phyloP scores from a whole-genome alignment of 2,888 invertebrate genomes.

The Vannuccia rotundouncinata region DNA sequence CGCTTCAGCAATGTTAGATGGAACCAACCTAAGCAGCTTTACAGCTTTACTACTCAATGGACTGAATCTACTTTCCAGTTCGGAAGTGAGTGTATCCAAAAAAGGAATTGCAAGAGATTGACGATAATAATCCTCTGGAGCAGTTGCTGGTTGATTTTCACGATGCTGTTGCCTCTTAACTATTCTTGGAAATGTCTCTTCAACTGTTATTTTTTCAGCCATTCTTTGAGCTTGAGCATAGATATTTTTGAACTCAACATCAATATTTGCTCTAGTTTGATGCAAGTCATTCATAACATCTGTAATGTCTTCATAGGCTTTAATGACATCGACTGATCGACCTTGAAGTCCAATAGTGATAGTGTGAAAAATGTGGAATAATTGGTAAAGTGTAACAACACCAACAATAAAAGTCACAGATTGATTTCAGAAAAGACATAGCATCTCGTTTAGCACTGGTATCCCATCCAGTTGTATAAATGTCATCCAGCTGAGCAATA shows the following conservation, averaged over 20 bases:
- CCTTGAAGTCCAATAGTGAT: slow-evolving; percentile 33
- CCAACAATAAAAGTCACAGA: slow-evolving; percentile 29
- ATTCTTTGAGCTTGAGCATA: slow-evolving; percentile 32
- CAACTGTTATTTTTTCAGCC: slow-evolving; percentile 30
- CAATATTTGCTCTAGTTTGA: slow-evolving; percentile 11
- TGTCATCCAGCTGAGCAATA: slow-evolving; percentile 7
- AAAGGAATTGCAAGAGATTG: not conserved
- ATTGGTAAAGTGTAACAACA: slow-evolving; percentile 31
- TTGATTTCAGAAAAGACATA: not conserved
- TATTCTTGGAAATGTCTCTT: slow-evolving; percentile 9
- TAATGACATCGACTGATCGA: not conserved
- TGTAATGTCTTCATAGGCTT: slow-evolving; percentile 19
- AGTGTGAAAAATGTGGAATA: slow-evolving; percentile 20
- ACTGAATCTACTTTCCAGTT: not conserved
- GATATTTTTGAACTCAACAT: slow-evolving; percentile 31
- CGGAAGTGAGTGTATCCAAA: slow-evolving; percentile 25
- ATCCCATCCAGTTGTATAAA: slow-evolving; percentile 25
- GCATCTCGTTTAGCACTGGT: slow-evolving; percentile 13
- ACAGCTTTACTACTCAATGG: not conserved
- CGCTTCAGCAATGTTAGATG: slow-evolving; percentile 19
- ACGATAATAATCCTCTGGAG: not conserved
- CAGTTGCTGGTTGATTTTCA: not conserved
- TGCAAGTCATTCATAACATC: not conserved
- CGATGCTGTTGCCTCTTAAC: slow-evolving; percentile 18
- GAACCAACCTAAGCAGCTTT: not conserved